These are phyloP conservation scores for Rhinogobius similis DNA, from an alignment of 2,113 vertebrate species.

Conservation along the genomic window DNA sequence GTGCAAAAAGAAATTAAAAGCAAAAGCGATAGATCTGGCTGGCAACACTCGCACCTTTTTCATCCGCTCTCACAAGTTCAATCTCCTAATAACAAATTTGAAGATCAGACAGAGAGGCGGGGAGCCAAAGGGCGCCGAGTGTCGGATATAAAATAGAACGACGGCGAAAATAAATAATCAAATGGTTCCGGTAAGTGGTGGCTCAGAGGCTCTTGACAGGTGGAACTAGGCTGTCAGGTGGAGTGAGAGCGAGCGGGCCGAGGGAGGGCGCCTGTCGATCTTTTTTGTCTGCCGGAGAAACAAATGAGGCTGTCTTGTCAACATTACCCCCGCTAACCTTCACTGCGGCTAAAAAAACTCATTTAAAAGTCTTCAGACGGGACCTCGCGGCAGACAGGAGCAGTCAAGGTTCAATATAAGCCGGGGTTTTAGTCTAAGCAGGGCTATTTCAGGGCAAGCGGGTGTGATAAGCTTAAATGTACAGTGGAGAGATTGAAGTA, in stretches of 20 bases:
- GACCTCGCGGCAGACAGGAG: background rate
- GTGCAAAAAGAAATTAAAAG: conserved; percentile 44
- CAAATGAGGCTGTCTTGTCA: conserved; percentile 40
- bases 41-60: background rate
- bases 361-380: conserved; percentile 17
- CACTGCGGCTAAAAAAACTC: conserved; percentile 6
- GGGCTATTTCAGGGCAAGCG: background rate
- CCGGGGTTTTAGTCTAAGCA: background rate
- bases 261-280: conserved; percentile 29
- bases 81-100: conserved; percentile 10
- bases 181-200: conserved; percentile 45
- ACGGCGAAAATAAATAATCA: conserved; percentile 57
- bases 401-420: background rate
- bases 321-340: conserved; percentile 25
- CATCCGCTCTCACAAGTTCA: conserved; percentile 17
- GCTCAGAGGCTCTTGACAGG: conserved; percentile 62
- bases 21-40: conserved; percentile 8
- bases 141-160: conserved; percentile 32
- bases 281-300: conserved; percentile 37
- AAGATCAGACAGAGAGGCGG: conserved; percentile 17
- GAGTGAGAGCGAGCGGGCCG: background rate
- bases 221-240: conserved; percentile 59
- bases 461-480: background rate
- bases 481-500: background rate
- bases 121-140: conserved; percentile 7